Conservation (phyloP, 2,888 invertebrate genomes). For the Brachycybe producta region DNA sequence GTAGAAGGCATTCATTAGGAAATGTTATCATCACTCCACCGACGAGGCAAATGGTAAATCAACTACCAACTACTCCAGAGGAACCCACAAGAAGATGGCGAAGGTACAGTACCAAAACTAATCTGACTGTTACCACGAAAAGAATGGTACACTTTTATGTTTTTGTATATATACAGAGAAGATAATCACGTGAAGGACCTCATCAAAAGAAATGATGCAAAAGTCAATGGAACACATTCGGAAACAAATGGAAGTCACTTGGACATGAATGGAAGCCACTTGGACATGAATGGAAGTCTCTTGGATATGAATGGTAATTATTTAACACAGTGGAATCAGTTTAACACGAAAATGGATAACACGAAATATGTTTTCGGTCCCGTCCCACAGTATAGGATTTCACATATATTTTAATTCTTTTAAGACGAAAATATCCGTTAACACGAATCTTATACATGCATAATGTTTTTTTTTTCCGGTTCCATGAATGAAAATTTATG, state of each 20-base stretch:
- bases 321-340: too few relatives aligned
- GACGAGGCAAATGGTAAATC: slow-evolving; percentile 39
- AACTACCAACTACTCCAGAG: slow-evolving; percentile 16
- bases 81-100: slow-evolving; percentile 14
- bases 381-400: too few relatives aligned
- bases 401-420: too few relatives aligned
- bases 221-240: slow-evolving; percentile 3
- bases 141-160: background rate
- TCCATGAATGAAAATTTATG: too few relatives aligned
- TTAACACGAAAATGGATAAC: too few relatives aligned
- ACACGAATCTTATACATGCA: too few relatives aligned
- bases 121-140: background rate
- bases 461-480: too few relatives aligned
- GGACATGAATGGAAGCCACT: slow-evolving; percentile 5
- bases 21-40: slow-evolving; percentile 21
- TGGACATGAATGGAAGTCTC: slow-evolving; percentile 8
- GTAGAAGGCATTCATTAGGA: slow-evolving; percentile 54
- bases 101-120: slow-evolving; percentile 11
- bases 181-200: slow-evolving; percentile 2
- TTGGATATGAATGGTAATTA: too few relatives aligned
- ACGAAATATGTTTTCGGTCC: too few relatives aligned
- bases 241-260: slow-evolving; percentile 1
- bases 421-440: too few relatives aligned
- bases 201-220: slow-evolving; percentile 5
- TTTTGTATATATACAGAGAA: background rate